Percentiles rank a stretch among this genome's conserved stretches.
These are phyloP conservation scores for Rhinolophus sinicus DNA, from an alignment of 2,113 vertebrate species.

Conservation along the genomic window DNA sequence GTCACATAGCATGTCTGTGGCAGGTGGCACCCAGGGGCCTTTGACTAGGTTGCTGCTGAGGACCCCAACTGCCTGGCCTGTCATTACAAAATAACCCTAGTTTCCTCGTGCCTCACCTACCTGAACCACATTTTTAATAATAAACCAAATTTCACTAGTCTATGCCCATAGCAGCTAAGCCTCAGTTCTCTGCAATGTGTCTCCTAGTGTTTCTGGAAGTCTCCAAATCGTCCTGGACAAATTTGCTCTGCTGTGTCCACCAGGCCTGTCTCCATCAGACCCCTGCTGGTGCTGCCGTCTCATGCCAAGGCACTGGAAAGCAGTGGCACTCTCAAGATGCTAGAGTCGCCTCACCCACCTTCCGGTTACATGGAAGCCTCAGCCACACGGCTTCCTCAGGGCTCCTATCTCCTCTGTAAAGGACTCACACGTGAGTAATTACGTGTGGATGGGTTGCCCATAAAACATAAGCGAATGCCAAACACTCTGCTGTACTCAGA, in stretches of 20 bases:
- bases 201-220: not conserved
- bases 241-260: not conserved
- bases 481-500: not conserved
- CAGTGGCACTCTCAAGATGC: not conserved
- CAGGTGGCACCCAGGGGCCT: not conserved
- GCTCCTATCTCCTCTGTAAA: not conserved
- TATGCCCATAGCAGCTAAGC: not conserved
- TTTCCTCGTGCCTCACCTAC: not conserved
- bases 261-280: not conserved
- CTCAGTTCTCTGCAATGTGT: not conserved
- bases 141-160: not conserved
- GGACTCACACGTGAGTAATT: not conserved
- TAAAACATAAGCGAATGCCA: not conserved
- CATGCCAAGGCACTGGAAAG: not conserved
- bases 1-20: not conserved
- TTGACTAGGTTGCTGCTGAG: not conserved
- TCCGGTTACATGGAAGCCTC: not conserved
- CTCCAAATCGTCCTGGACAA: not conserved
- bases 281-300: not conserved
- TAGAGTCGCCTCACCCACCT: not conserved
- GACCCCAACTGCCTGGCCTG: not conserved
- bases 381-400: too few relatives aligned
- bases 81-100: not conserved
- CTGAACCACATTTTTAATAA: not conserved
- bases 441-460: not conserved